A percentile compares a stretch with the other conserved stretches of the same genome.
These are phyloP conservation scores for Podarcis muralis DNA, from an alignment of 2,113 vertebrate species.

Conservation along the genomic window DNA sequence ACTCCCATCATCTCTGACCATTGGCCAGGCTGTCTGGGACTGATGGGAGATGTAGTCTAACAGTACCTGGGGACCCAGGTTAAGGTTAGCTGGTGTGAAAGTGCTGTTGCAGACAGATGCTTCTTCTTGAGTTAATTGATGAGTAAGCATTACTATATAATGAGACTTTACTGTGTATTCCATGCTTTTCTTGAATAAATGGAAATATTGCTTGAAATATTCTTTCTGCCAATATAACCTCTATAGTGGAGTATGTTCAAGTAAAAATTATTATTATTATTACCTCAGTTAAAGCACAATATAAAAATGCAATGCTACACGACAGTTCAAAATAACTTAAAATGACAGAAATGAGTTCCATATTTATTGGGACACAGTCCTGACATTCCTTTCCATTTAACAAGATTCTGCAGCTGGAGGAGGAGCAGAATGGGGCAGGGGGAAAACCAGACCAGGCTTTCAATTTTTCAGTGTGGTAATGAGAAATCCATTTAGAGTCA, in stretches of 20 bases:
- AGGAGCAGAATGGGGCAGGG: not conserved
- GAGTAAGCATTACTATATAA: not conserved
- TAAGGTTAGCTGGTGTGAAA: no score
- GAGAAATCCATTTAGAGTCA: conserved; percentile 31
- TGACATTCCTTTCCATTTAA: not conserved
- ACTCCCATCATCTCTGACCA: no score
- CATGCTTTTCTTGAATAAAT: not conserved
- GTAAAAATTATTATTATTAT: no score
- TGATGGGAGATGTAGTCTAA: no score
- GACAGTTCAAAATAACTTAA: not conserved
- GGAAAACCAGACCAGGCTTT: not conserved
- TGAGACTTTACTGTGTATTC: not conserved
- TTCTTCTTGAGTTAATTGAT: not conserved
- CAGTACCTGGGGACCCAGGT: no score
- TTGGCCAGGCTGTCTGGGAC: no score
- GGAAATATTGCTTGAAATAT: not conserved
- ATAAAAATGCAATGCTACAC: not conserved
- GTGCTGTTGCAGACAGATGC: not conserved
- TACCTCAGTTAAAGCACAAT: no score
- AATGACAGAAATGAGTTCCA: no score
- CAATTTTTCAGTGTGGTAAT: conserved; percentile 19
- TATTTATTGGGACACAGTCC: not conserved
- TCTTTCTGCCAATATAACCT: not conserved
- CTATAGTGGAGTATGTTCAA: not conserved
- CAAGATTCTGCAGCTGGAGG: not conserved